Evolutionary conservation across 1,140 invertebrate genomes (phyloP).

Genomic region (Goniozus legneri): DNA sequence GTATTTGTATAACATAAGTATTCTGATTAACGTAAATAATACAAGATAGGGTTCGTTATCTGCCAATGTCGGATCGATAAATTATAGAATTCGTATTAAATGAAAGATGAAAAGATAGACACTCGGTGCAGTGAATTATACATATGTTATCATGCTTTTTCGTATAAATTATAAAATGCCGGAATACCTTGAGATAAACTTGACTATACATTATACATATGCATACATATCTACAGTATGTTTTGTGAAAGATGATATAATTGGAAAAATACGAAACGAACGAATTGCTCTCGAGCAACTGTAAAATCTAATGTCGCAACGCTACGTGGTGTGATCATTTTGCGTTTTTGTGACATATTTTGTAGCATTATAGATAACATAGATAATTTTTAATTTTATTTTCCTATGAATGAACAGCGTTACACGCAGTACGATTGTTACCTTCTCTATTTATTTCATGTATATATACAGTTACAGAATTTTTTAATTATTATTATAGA

Average conservation of each 20-base stretch:
- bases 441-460: background rate
- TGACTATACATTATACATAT: slow-evolving; percentile 25
- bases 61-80: slow-evolving; percentile 30
- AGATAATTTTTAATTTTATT: too few species aligned
- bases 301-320: too few species aligned
- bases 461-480: background rate
- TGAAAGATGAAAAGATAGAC: slow-evolving; percentile 12
- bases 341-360: too few species aligned
- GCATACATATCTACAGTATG: slow-evolving; percentile 21
- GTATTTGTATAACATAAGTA: too few species aligned
- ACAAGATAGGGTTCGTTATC: slow-evolving; percentile 15
- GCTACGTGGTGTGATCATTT: too few species aligned
- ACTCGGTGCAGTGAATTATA: slow-evolving; percentile 28
- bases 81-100: slow-evolving; percentile 19
- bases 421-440: too few species aligned
- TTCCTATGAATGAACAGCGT: too few species aligned
- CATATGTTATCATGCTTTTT: slow-evolving; percentile 41
- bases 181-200: slow-evolving; percentile 21
- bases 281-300: too few species aligned
- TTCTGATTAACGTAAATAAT: too few species aligned
- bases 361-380: too few species aligned
- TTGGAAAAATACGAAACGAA: too few species aligned
- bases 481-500: background rate
- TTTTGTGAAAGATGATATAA: slow-evolving; percentile 26
- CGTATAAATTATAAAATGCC: slow-evolving; percentile 39